Evolutionary conservation across 1,140 invertebrate genomes (phyloP).

Genomic region (Drosophila subpulchrella): DNA sequence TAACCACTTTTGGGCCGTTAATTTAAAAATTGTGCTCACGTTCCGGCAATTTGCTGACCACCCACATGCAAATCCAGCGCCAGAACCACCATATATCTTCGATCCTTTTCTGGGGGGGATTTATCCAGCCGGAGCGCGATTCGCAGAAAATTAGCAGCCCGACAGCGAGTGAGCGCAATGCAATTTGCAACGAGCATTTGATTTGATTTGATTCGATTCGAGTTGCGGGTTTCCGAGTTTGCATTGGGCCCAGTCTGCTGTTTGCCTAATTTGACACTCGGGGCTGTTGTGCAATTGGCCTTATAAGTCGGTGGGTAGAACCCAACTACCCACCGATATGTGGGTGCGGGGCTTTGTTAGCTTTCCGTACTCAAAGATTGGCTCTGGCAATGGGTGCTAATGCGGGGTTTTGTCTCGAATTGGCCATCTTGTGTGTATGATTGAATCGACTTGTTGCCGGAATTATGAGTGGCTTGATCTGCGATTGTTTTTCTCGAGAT

Average conservation of each 20-base stretch:
- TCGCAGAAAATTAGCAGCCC: conserved; percentile 70
- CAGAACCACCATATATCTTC: conserved; percentile 29
- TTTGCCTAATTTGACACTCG: conserved; percentile 81
- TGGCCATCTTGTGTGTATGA: conserved; percentile 39
- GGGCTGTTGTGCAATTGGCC: conserved; percentile 65
- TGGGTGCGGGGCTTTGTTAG: conserved; percentile 45
- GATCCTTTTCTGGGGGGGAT: conserved; percentile 27
- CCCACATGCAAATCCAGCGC: conserved; percentile 74
- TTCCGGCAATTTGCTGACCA: conserved; percentile 81
- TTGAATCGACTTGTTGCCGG: conserved; percentile 32
- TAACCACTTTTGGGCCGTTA: conserved; percentile 74
- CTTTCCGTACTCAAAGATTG: conserved; percentile 46
- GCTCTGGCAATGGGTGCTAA: conserved; percentile 54
- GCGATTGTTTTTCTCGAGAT: conserved; percentile 7
- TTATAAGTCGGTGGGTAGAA: conserved; percentile 34
- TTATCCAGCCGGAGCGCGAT: conserved; percentile 40
- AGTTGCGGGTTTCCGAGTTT: conserved; percentile 23
- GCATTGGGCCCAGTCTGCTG: conserved; percentile 55
- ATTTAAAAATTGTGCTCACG: conserved; percentile 83
- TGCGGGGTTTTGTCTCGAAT: conserved; percentile 51
- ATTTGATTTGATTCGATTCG: conserved; percentile 47
- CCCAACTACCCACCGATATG: background rate
- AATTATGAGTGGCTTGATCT: conserved; percentile 11
- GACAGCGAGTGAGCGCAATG: conserved; percentile 44
- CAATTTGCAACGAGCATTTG: conserved; percentile 59